Evolutionary conservation across 92 coral and sea anemone species (phyloP).

Genomic region (Ricordea florida): DNA sequence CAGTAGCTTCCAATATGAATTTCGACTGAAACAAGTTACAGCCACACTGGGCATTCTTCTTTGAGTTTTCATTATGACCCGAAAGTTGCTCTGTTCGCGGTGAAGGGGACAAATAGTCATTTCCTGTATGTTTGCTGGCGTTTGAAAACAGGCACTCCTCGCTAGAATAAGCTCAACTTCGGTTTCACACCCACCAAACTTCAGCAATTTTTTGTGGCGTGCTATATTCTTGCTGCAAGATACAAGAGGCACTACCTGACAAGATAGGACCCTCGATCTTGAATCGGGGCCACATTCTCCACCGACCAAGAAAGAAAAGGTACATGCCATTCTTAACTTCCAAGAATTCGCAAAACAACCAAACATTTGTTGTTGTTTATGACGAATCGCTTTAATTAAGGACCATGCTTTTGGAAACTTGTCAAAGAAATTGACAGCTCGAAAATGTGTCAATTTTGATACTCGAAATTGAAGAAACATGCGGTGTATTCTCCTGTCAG

Average conservation of each 20-base stretch:
- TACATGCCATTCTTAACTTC: neutral
- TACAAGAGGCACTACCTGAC: neutral
- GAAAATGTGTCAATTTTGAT: no score
- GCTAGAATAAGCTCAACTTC: conserved; percentile 39
- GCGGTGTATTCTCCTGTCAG: no score
- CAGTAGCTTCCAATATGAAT: conserved; percentile 13
- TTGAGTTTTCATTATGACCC: neutral
- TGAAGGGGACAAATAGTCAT: conserved; percentile 31
- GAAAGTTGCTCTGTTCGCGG: neutral
- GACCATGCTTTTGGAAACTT: neutral
- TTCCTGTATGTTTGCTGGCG: conserved; percentile 24
- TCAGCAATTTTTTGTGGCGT: conserved; percentile 16
- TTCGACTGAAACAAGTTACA: neutral
- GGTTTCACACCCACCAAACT: conserved; percentile 33
- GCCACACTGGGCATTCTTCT: conserved; percentile 13
- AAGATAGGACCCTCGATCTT: neutral
- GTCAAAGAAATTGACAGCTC: conserved; percentile 9
- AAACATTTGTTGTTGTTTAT: no score
- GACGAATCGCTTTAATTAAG: no score
- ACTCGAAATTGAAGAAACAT: no score
- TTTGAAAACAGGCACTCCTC: conserved; percentile 19
- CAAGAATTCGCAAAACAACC: no score
- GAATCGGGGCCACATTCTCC: conserved; percentile 20
- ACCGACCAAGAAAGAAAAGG: neutral
- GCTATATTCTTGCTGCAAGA: neutral